phyloP scores from a whole-genome alignment of 2,797 vertebrate species.

The Kryptolebias ocellatus region DNA sequence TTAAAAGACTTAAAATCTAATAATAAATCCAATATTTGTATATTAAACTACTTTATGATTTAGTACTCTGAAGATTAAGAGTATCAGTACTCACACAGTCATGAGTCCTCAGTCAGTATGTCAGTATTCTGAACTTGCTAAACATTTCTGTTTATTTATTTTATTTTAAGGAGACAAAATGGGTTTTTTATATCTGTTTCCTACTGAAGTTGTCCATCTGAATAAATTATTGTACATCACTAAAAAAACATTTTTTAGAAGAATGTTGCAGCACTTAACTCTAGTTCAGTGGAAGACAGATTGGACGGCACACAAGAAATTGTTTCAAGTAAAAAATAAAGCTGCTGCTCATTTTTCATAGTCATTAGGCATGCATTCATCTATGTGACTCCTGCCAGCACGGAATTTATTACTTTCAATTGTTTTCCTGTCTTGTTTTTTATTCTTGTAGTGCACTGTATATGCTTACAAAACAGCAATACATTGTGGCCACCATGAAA shows the following conservation, averaged over 20 bases:
- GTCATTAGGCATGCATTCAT: constrained; percentile 1
- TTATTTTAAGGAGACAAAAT: neutral
- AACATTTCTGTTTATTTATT: neutral
- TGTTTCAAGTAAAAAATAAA: neutral
- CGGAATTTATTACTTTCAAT: constrained; percentile 17
- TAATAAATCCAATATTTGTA: no score
- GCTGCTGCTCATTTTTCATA: neutral
- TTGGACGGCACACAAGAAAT: neutral
- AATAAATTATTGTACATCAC: neutral
- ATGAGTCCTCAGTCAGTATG: neutral
- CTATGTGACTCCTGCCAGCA: constrained; percentile 8
- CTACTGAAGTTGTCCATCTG: neutral
- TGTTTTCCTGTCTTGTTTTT: neutral
- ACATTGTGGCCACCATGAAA: neutral
- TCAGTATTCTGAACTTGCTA: neutral
- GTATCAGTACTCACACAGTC: neutral
- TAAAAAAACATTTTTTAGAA: neutral
- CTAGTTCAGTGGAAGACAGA: neutral
- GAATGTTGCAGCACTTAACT: neutral
- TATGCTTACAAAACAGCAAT: constrained; percentile 7
- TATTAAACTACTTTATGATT: no score
- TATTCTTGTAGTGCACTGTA: neutral
- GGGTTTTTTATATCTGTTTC: neutral
- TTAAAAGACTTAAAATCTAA: no score
- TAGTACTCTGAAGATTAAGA: no score